Evolutionary conservation across 2,113 vertebrate species (phyloP).

Genomic region (Forbesichthys agassizii): DNA sequence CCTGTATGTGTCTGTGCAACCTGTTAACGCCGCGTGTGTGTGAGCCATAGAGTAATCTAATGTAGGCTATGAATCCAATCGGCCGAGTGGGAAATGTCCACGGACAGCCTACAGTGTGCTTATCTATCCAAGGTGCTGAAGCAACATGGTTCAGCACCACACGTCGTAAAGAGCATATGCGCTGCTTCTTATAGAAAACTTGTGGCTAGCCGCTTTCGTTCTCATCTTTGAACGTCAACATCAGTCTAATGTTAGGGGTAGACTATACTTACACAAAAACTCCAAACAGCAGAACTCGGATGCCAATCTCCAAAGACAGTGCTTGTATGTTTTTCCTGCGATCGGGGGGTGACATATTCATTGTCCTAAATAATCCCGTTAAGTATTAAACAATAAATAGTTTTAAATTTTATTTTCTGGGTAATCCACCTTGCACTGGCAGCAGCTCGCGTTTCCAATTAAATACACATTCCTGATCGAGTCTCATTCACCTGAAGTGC

Average conservation of each 20-base stretch:
- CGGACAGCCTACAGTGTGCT: background rate
- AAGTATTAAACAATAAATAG: slow-evolving; percentile 3
- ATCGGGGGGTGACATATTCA: slow-evolving; percentile 78
- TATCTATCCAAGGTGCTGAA: background rate
- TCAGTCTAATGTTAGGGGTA: background rate
- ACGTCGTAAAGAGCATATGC: slow-evolving; percentile 10
- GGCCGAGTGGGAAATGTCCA: no score
- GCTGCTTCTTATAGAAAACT: background rate
- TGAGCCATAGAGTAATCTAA: no score
- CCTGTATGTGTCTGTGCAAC: no score
- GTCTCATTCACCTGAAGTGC: slow-evolving; percentile 56
- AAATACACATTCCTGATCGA: slow-evolving; percentile 44
- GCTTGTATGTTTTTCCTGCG: slow-evolving; percentile 76
- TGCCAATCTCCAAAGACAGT: slow-evolving; percentile 76
- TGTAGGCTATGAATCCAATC: no score
- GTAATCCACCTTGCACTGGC: slow-evolving; percentile 43
- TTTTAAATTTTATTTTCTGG: slow-evolving; percentile 35
- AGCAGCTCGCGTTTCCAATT: background rate
- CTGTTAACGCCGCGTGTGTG: no score
- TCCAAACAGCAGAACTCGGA: slow-evolving; percentile 80
- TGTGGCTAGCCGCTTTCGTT: background rate
- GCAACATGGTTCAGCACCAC: slow-evolving; percentile 33
- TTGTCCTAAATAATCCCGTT: slow-evolving; percentile 56
- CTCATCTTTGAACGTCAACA: background rate
- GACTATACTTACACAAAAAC: slow-evolving; percentile 82